These are phyloP conservation scores for Spodoptera exigua DNA, from an alignment of 2,888 invertebrate species.

Conservation along the genomic window DNA sequence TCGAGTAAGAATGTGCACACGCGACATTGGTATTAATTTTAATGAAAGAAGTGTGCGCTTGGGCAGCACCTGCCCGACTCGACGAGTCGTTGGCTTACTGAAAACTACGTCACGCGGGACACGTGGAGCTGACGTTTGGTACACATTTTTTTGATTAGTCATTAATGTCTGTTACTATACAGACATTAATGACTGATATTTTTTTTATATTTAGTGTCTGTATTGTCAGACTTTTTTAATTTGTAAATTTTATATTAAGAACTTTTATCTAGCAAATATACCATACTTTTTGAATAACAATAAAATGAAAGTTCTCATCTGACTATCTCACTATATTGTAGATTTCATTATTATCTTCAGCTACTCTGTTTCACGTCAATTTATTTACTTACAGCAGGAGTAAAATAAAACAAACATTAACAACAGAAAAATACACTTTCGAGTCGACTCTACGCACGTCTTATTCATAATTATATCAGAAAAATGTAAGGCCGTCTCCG, in stretches of 20 bases:
- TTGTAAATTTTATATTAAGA: too few relatives aligned
- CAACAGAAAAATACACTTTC: not conserved
- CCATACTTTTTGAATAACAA: too few relatives aligned
- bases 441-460: constrained; percentile 52
- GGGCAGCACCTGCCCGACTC: constrained; percentile 80
- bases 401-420: not conserved
- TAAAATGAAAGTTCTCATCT: too few relatives aligned
- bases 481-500: constrained; percentile 60
- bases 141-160: not conserved
- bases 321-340: too few relatives aligned
- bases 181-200: too few relatives aligned
- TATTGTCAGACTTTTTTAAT: too few relatives aligned
- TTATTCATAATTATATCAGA: constrained; percentile 62
- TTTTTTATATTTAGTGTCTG: not conserved
- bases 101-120: constrained; percentile 69
- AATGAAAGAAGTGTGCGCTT: constrained; percentile 88
- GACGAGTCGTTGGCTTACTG: constrained; percentile 76
- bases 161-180: too few relatives aligned
- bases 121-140: constrained; percentile 26
- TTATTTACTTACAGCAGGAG: too few relatives aligned
- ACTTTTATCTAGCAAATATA: too few relatives aligned
- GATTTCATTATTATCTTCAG: too few relatives aligned
- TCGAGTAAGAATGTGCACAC: constrained; percentile 89
- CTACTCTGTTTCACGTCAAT: too few relatives aligned
- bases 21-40: constrained; percentile 90